phyloP scores from a whole-genome alignment of 2,113 vertebrate species.

The Megalops atlanticus region DNA sequence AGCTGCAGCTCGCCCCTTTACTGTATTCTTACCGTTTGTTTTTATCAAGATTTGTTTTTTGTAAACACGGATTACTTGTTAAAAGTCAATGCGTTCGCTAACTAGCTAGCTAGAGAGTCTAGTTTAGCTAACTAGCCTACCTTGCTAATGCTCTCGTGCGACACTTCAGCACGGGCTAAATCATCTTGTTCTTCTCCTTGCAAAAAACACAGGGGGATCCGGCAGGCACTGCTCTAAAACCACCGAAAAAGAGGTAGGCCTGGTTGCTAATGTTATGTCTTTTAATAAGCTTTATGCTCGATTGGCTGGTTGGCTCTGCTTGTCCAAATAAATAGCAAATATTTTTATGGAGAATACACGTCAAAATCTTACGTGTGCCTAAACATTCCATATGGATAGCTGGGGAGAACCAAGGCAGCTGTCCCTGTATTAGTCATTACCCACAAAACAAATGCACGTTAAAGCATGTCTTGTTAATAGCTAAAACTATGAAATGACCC shows the following conservation, averaged over 20 bases:
- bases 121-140: neutral
- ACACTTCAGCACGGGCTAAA: too few species aligned
- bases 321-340: neutral
- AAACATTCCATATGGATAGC: neutral
- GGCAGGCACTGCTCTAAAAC: slow-evolving; percentile 9
- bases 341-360: neutral
- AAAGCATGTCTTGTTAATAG: neutral
- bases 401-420: too few species aligned
- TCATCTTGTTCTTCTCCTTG: neutral
- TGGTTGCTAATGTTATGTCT: neutral
- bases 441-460: too few species aligned
- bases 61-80: too few species aligned
- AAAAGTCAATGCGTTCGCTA: too few species aligned
- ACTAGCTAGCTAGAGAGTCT: too few species aligned
- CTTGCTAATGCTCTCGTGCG: neutral
- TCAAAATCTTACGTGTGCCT: neutral
- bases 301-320: neutral
- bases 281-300: neutral
- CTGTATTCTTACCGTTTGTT: too few species aligned
- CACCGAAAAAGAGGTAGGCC: slow-evolving; percentile 26
- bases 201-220: slow-evolving; percentile 24
- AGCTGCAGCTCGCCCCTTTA: neutral
- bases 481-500: too few species aligned
- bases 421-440: too few species aligned
- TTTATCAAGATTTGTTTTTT: too few species aligned